Conservation (phyloP, 2,797 vertebrate species). For the Mormyrus proboscirostris region DNA sequence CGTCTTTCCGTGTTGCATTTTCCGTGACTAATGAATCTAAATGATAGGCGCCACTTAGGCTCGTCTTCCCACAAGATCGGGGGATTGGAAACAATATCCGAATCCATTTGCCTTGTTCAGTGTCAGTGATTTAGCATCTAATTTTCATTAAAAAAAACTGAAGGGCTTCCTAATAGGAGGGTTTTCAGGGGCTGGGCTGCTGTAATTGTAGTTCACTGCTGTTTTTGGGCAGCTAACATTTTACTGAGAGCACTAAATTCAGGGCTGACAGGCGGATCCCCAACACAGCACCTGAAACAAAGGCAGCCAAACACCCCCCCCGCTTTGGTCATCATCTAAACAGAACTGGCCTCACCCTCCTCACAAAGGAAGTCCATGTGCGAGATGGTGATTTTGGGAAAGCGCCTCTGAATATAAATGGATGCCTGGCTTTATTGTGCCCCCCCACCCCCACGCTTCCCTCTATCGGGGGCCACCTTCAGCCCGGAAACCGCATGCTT, state of each 20-base stretch:
- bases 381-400: constrained; percentile 9
- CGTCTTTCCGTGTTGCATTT: constrained; percentile 5
- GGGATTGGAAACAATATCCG: constrained; percentile 19
- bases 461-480: constrained; percentile 31
- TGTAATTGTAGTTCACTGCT: constrained; percentile 1
- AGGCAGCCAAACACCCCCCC: neutral
- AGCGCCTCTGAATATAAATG: constrained; percentile 4
- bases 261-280: constrained; percentile 12
- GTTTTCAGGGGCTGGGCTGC: neutral
- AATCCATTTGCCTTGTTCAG: constrained; percentile 23
- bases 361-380: constrained; percentile 13
- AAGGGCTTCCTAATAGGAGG: constrained; percentile 11
- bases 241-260: constrained; percentile 10
- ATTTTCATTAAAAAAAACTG: constrained; percentile 16
- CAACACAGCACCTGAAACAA: constrained; percentile 15
- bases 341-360: neutral
- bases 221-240: neutral
- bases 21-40: constrained; percentile 10
- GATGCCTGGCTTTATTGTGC: constrained; percentile 18
- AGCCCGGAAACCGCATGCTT: constrained; percentile 34
- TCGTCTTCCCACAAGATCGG: constrained; percentile 18
- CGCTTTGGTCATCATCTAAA: constrained; percentile 16
- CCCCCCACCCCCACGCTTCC: neutral
- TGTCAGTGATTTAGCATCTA: constrained; percentile 1
- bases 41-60: neutral